Percentiles rank a stretch among this genome's conserved stretches.
Evolutionary conservation across 2,113 vertebrate genomes (phyloP).

Genomic region (Propithecus coquereli): DNA sequence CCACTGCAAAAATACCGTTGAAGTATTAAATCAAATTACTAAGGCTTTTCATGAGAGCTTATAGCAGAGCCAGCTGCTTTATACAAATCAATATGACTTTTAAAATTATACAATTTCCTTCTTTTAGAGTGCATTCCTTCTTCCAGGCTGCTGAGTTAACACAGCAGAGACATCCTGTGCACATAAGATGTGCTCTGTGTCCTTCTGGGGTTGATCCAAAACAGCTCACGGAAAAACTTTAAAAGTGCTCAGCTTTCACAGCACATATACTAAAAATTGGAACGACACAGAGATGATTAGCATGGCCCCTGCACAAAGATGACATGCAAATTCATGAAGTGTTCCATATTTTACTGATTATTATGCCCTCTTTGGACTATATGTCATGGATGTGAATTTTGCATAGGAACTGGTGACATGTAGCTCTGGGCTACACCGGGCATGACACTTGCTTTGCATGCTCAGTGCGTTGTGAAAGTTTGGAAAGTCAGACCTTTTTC

Average conservation of each 20-base stretch:
- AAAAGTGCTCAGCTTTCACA: background rate
- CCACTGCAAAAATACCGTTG: conserved; percentile 40
- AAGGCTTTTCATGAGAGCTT: conserved; percentile 62
- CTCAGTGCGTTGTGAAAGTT: conserved; percentile 90
- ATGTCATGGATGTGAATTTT: conserved; percentile 96
- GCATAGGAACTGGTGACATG: conserved; percentile 97
- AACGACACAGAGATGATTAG: no score
- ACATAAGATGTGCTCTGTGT: conserved; percentile 61
- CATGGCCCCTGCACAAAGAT: no score
- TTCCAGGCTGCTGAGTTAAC: conserved; percentile 55
- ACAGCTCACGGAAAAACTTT: conserved; percentile 45
- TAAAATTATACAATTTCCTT: conserved; percentile 69
- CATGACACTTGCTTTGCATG: conserved; percentile 99
- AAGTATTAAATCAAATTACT: conserved; percentile 52
- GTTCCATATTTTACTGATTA: conserved; percentile 85
- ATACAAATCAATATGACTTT: conserved; percentile 51
- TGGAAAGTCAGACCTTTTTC: conserved; percentile 95
- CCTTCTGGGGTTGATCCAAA: conserved; percentile 73
- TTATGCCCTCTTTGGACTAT: conserved; percentile 93
- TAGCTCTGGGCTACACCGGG: conserved; percentile 95
- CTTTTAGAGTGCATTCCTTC: conserved; percentile 45
- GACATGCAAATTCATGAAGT: no score
- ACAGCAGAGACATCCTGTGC: conserved; percentile 15
- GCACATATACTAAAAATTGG: no score
- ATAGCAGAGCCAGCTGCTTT: conserved; percentile 62